These are phyloP conservation scores for Channallabes apus DNA, from an alignment of 2,797 vertebrate species.

Conservation along the genomic window DNA sequence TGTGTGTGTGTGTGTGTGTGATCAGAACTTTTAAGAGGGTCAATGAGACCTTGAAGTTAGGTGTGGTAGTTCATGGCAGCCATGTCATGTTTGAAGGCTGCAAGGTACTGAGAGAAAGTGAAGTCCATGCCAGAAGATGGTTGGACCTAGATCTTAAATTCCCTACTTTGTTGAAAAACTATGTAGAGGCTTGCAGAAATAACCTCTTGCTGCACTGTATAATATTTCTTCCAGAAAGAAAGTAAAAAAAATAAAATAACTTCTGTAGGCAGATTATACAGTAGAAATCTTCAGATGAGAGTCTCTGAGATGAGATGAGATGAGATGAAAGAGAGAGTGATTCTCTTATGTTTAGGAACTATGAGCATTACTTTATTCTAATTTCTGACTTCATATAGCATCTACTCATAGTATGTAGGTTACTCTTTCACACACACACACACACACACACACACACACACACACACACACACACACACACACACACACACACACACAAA, in stretches of 20 bases:
- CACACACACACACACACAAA: no score
- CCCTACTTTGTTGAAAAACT: not conserved
- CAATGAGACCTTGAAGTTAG: no score
- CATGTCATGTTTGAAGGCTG: no score
- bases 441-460: no score
- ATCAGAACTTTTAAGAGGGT: no score
- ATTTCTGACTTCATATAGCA: slow-evolving; percentile 3
- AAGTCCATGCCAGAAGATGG: no score
- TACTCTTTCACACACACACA: not conserved
- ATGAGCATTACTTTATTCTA: slow-evolving; percentile 26
- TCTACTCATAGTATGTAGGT: slow-evolving; percentile 9
- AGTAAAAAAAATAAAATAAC: not conserved
- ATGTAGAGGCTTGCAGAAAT: not conserved
- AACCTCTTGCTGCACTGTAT: not conserved
- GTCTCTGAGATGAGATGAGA: no score
- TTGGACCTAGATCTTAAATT: not conserved
- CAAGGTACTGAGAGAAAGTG: no score
- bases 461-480: no score
- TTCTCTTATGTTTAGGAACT: slow-evolving; percentile 16
- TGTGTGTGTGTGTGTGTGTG: no score
- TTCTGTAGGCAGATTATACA: not conserved
- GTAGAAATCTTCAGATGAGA: not conserved
- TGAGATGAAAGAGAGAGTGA: slow-evolving; percentile 29
- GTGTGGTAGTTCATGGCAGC: no score
- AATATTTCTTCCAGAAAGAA: not conserved